Percentiles rank a stretch among this genome's conserved stretches.
These are phyloP conservation scores for Drosophila sechellia DNA, from an alignment of 1,140 invertebrate genomes.

Conservation along the genomic window DNA sequence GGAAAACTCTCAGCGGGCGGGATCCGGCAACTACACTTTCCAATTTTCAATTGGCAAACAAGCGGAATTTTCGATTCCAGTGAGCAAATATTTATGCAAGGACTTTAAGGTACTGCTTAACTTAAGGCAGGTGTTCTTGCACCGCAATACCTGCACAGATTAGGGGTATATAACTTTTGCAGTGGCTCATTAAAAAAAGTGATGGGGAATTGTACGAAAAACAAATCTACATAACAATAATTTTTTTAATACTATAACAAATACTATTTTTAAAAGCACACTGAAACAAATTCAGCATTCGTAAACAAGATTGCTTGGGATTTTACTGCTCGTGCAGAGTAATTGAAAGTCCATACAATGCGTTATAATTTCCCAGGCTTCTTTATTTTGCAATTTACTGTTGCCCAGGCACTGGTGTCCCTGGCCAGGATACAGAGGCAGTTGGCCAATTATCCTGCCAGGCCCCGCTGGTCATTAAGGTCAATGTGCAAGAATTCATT, in stretches of 20 bases:
- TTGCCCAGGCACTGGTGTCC: constrained; percentile 3
- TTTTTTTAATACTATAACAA: too few relatives aligned
- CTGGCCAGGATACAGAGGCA: constrained; percentile 22
- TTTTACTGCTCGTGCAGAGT: not conserved
- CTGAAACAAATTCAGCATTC: too few relatives aligned
- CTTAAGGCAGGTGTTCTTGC: constrained; percentile 6
- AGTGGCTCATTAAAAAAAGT: not conserved
- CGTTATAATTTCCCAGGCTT: not conserved
- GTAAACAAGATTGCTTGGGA: too few relatives aligned
- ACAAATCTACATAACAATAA: too few relatives aligned
- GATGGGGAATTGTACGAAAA: not conserved
- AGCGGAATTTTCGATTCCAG: constrained; percentile 66
- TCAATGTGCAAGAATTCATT: constrained; percentile 59
- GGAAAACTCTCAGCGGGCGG: constrained; percentile 39
- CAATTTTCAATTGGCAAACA: constrained; percentile 70
- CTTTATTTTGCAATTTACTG: constrained; percentile 21
- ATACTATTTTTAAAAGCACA: too few relatives aligned
- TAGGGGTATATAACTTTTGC: not conserved
- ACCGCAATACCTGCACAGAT: not conserved
- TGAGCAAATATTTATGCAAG: constrained; percentile 62
- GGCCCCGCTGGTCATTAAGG: constrained; percentile 55
- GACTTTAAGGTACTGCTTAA: constrained; percentile 37
- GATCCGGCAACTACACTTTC: constrained; percentile 45
- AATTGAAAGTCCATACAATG: constrained; percentile 1
- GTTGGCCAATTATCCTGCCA: constrained; percentile 54